Percentiles rank a stretch among this genome's conserved stretches.
Conservation (phyloP, 2,113 vertebrate genomes). For the Sialia sialis region DNA sequence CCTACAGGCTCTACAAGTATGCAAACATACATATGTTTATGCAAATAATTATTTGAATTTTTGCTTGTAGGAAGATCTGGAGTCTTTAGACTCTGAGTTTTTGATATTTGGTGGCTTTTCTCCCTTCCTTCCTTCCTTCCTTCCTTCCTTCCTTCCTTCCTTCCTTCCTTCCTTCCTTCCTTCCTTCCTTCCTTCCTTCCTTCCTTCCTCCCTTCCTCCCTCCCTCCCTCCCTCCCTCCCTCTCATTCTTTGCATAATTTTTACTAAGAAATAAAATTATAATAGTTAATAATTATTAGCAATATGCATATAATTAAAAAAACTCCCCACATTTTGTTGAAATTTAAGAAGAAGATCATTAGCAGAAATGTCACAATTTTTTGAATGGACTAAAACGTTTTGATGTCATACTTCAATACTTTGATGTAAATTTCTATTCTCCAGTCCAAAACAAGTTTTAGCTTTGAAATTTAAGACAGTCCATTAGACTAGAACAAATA, state of each 20-base stretch:
- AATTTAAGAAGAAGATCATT: neutral
- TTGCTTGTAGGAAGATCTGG: neutral
- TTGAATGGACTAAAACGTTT: neutral
- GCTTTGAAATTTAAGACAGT: neutral
- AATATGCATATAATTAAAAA: neutral
- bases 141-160: too few relatives aligned
- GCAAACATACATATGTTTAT: neutral
- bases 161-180: neutral
- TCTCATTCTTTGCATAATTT: neutral
- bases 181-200: too few relatives aligned
- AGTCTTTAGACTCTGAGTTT: neutral
- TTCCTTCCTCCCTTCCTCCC: neutral
- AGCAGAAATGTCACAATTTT: neutral
- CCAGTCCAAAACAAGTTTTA: neutral
- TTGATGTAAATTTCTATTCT: neutral
- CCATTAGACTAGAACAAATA: neutral
- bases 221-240: neutral
- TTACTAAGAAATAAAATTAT: neutral
- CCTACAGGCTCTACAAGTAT: neutral
- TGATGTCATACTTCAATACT: neutral
- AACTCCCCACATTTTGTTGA: fast-evolving
- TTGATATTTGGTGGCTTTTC: neutral
- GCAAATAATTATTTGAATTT: neutral
- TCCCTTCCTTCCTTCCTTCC: neutral
- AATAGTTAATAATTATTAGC: neutral